A percentile compares a stretch with the other conserved stretches of the same genome.
Evolutionary conservation across 2,113 vertebrate genomes (phyloP).

Genomic region (Alaudala cheleensis): DNA sequence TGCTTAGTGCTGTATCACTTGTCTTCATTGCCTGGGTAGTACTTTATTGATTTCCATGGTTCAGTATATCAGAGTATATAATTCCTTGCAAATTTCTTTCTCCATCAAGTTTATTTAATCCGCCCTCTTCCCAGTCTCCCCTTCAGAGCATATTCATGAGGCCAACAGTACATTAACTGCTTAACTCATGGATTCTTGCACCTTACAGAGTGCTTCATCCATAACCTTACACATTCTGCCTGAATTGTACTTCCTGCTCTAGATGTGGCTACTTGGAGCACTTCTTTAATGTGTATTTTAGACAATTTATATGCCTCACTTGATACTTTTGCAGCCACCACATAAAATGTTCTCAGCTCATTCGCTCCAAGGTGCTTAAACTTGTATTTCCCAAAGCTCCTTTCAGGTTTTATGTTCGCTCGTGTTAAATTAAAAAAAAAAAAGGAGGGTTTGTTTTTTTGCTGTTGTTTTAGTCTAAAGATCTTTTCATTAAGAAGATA

Average conservation of each 20-base stretch:
- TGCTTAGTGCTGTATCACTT: background rate
- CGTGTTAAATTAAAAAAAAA: background rate
- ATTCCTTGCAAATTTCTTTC: constrained; percentile 16
- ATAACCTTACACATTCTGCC: constrained; percentile 33
- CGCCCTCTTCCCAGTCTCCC: background rate
- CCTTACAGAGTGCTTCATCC: constrained; percentile 21
- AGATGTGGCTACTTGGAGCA: constrained; percentile 18
- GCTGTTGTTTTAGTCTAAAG: background rate
- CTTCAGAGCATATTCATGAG: constrained; percentile 23
- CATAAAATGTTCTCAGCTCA: constrained; percentile 40
- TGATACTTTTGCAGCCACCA: background rate
- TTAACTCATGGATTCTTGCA: constrained; percentile 45
- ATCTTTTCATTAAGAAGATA: background rate
- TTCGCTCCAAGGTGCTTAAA: background rate
- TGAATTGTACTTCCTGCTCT: constrained; percentile 5
- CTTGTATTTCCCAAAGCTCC: background rate
- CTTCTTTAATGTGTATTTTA: constrained; percentile 47
- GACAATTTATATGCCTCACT: constrained; percentile 27
- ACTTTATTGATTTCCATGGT: constrained; percentile 7
- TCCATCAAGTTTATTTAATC: constrained; percentile 25
- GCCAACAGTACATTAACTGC: constrained; percentile 27
- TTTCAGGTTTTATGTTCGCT: background rate
- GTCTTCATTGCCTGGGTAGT: background rate
- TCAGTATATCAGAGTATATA: background rate
- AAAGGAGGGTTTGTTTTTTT: accelerated